These are phyloP conservation scores for Spermophilus dauricus DNA, from an alignment of 2,113 vertebrate species.

Conservation along the genomic window DNA sequence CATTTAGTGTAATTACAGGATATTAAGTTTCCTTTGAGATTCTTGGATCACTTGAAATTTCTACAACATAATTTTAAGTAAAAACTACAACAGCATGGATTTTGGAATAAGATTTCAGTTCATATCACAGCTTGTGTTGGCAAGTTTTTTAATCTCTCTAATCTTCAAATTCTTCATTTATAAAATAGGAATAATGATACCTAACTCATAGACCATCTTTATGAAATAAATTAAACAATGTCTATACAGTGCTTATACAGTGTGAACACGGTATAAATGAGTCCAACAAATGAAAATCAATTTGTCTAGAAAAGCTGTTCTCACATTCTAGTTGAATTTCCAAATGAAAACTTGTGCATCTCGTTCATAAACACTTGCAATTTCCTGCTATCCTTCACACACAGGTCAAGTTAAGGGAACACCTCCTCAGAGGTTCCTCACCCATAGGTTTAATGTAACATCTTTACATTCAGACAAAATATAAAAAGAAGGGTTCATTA, in stretches of 20 bases:
- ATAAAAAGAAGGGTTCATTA: not conserved
- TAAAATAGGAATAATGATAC: not conserved
- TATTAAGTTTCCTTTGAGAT: conserved; percentile 46
- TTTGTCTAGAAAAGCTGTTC: conserved; percentile 54
- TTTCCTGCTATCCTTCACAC: not conserved
- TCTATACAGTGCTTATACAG: not conserved
- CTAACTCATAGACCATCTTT: not conserved
- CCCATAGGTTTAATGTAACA: not conserved
- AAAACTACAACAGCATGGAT: not conserved
- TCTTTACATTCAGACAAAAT: not conserved
- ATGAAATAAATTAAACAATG: conserved; percentile 38
- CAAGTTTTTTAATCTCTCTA: conserved; percentile 8
- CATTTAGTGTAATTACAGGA: not conserved
- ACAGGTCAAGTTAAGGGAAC: not conserved
- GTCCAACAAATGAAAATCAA: not conserved
- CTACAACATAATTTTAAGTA: conserved; percentile 29
- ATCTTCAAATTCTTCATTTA: not conserved
- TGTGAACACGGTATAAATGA: not conserved
- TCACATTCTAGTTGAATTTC: not conserved
- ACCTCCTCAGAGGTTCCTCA: not conserved
- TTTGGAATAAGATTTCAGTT: conserved; percentile 55
- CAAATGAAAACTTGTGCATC: conserved; percentile 8
- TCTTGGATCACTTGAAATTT: conserved; percentile 22
- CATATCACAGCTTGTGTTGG: not conserved
- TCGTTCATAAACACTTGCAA: not conserved